A percentile compares a stretch with the other conserved stretches of the same genome.
Evolutionary conservation across 2,113 vertebrate genomes (phyloP).

Genomic region (Phylloscopus trochilus): DNA sequence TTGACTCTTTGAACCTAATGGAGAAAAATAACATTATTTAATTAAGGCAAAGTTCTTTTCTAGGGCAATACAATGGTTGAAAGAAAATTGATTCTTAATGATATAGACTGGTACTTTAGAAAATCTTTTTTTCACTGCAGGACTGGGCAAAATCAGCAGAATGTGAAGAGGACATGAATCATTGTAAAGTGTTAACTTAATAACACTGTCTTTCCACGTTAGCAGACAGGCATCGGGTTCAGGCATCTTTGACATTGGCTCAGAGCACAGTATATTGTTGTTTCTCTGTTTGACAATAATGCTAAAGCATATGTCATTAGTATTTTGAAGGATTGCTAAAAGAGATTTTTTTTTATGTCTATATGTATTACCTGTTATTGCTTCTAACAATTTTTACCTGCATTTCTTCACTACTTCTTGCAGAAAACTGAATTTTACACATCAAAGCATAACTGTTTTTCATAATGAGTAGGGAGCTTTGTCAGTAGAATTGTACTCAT

Average conservation of each 20-base stretch:
- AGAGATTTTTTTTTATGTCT: background rate
- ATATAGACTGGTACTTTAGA: background rate
- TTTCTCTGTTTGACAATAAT: background rate
- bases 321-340: background rate
- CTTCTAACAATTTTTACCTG: conserved; percentile 14
- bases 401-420: background rate
- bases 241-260: conserved; percentile 18
- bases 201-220: background rate
- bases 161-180: background rate
- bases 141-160: conserved; percentile 9
- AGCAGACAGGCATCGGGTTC: conserved; percentile 1
- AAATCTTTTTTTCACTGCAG: background rate
- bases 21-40: conserved; percentile 5
- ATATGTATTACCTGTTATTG: background rate
- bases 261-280: background rate
- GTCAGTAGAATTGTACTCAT: background rate
- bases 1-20: background rate
- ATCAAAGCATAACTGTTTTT: background rate
- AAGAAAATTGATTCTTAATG: conserved; percentile 28
- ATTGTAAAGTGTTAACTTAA: conserved; percentile 24
- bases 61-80: background rate
- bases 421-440: background rate
- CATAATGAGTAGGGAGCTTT: background rate
- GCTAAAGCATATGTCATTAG: background rate
- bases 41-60: conserved; percentile 33